Evolutionary conservation across 1,140 invertebrate genomes (phyloP), one percentile per base, ranked within the genome.

Genomic region (Diachasmimorpha longicaudata): DNA sequence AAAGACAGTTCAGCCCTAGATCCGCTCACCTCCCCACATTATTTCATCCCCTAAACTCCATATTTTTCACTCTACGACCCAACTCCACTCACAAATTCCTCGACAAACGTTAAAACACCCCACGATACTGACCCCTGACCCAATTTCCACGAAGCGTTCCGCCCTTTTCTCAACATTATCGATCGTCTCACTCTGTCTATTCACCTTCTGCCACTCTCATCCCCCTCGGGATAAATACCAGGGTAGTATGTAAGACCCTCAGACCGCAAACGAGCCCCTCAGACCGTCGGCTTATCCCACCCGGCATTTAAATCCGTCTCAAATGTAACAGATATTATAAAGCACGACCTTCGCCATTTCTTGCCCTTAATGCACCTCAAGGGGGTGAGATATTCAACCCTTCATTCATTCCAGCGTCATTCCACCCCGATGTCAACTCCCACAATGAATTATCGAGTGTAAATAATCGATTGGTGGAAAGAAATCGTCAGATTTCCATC

Each of bases 261-360:
- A 31, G n/a, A 8, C 69, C 42, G 69, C 58, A 63, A 63, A 63
- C 58, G 58, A 63, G 23, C 58, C 58, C 31, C 58, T 63, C 58
- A 63, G 58, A 63, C 58, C 23, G 58, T 23, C 58, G 31, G 70
- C 23, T 52, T 72, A 46, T 72, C 25, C 46, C 70, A 72, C 31
- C 16, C 71, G 71, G 58, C 44, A 58, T 58, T 73, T 73, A 73
- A 73, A 73, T 55, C 71, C 66, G 71, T 73, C 71, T 73, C 25
- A 73, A 37, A 37, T 63, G 37, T 66, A 66, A 25, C 52, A 37
- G 46, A 58, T 58, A 66, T 73, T 73, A 63, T 63, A 73, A 73
- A 58, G 37, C 71, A 63, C 55, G 71, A 58, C 71, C 55, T 72
- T 72, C 44, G 71, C 55, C 71, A 66, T 73, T 52, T 66, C 55